Evolutionary conservation across 2,888 invertebrate genomes (phyloP), one percentile per base, ranked within the genome.

Genomic region (Girardia tigrina): DNA sequence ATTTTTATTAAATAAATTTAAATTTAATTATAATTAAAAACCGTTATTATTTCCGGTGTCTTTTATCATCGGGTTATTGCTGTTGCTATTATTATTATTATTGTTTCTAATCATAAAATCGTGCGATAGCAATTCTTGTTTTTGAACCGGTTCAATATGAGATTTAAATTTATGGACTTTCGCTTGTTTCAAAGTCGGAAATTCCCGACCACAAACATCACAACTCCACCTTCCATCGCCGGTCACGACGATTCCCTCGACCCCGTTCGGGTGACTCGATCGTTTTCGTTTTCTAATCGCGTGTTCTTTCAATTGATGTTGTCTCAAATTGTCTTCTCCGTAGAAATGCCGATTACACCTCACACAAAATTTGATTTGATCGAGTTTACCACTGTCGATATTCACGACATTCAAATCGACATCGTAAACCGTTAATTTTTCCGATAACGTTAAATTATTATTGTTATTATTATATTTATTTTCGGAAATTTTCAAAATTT

Each of bases 121-220:
- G 23, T 56, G 56, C 6, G 56, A 56, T 6, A 56, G 56, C 56
- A 56, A 20, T 56, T 74, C 74, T 69, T 23, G 42, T 69, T 74
- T 74, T 69, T 28, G 23, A 2, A 42, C 26, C 20, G 74, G 74
- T 23, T 74, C 42, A 74, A 74, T 74, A 23, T 74, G 74, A 6
- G 74, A 74, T 23, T 74, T 74, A 28, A 74, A 74, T 42, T 42
- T 42, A 28, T 74, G 74, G 23, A 74, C 74, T 42, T 74, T 74
- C 27, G 74, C 74, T 69, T 74, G 74, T 36, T 74, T 74, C 20
- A 56, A n/a, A 1, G 74, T 56, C 4, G 74, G 74, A 56, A 74
- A 74, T 42, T 69, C 26, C 16, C 74, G 26, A 8, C 74, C 74
- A 28, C 74, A 74, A 8, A 56, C 74, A 56, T 74, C 74, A 56